Evolutionary conservation across 2,888 invertebrate species (phyloP).

Genomic region (Bimastos eiseni): DNA sequence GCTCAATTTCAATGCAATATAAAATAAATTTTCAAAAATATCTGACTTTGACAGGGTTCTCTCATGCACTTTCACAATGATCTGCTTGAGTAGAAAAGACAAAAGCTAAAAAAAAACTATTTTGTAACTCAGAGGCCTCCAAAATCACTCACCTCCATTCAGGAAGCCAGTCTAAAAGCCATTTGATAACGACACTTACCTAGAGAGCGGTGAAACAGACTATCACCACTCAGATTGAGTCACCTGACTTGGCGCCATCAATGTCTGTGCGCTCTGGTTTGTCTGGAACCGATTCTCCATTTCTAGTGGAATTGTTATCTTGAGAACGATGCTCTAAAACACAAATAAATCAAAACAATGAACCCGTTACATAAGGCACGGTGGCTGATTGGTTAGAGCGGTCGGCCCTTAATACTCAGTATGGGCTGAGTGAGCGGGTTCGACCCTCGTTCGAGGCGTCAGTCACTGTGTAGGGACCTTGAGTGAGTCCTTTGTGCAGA

Average conservation of each 20-base stretch:
- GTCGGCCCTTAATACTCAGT: no score
- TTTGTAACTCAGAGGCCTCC: not conserved
- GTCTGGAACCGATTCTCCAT: slow-evolving; percentile 19
- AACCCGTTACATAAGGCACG: no score
- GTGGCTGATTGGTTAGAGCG: no score
- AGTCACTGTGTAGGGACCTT: no score
- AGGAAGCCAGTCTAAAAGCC: slow-evolving; percentile 16
- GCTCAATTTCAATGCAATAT: slow-evolving; percentile 9
- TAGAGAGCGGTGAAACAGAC: slow-evolving; percentile 25
- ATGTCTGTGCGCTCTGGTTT: not conserved
- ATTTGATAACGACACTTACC: slow-evolving; percentile 23
- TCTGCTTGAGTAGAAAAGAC: not conserved
- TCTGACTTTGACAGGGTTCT: not conserved
- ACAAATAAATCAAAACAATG: not conserved
- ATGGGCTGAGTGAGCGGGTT: no score
- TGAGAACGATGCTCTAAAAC: slow-evolving; percentile 16
- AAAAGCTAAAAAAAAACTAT: not conserved
- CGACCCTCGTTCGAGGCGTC: no score
- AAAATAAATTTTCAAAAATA: not conserved
- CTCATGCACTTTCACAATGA: not conserved
- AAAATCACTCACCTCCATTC: slow-evolving; percentile 24
- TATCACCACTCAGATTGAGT: slow-evolving; percentile 27
- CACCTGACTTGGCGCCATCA: slow-evolving; percentile 24
- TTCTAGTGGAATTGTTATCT: not conserved
- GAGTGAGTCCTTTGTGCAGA: no score